These are phyloP conservation scores for Steinernema khuongi DNA, from an alignment of 1,140 invertebrate species.

Conservation along the genomic window DNA sequence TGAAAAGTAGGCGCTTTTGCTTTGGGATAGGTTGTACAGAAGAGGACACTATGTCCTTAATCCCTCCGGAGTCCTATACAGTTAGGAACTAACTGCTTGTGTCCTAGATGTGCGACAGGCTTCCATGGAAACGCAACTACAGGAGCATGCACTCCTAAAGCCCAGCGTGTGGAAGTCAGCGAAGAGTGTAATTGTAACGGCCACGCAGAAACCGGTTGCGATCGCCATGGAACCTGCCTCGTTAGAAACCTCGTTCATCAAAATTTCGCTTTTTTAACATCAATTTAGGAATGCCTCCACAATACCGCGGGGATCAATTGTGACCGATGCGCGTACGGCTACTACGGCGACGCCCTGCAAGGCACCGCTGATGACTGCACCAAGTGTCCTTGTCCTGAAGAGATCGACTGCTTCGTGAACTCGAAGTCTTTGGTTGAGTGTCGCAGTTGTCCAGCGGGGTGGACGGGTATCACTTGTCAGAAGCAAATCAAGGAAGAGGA, in stretches of 20 bases:
- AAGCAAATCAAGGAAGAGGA: not conserved
- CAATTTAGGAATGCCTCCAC: slow-evolving; percentile 59
- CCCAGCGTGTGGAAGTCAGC: not conserved
- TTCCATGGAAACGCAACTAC: not conserved
- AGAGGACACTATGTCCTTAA: too few species aligned
- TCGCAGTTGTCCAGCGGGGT: not conserved
- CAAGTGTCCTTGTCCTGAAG: slow-evolving; percentile 82
- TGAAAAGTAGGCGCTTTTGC: too few species aligned
- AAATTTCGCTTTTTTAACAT: not conserved
- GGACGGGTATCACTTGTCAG: not conserved
- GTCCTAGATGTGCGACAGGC: not conserved
- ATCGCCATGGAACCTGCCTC: not conserved
- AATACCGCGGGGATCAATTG: slow-evolving; percentile 92
- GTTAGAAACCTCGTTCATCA: not conserved
- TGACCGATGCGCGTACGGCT: slow-evolving; percentile 83
- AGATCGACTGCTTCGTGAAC: slow-evolving; percentile 11
- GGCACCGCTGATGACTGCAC: slow-evolving; percentile 83
- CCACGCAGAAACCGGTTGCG: slow-evolving; percentile 6
- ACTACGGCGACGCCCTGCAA: slow-evolving; percentile 84
- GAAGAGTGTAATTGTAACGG: not conserved
- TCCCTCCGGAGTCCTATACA: too few species aligned
- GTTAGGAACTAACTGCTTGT: not conserved
- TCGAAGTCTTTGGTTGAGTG: not conserved
- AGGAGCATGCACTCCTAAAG: not conserved
- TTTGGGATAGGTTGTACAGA: too few species aligned